These are phyloP conservation scores for Australoheros scitulus DNA, from an alignment of 2,113 vertebrate genomes.

Conservation along the genomic window DNA sequence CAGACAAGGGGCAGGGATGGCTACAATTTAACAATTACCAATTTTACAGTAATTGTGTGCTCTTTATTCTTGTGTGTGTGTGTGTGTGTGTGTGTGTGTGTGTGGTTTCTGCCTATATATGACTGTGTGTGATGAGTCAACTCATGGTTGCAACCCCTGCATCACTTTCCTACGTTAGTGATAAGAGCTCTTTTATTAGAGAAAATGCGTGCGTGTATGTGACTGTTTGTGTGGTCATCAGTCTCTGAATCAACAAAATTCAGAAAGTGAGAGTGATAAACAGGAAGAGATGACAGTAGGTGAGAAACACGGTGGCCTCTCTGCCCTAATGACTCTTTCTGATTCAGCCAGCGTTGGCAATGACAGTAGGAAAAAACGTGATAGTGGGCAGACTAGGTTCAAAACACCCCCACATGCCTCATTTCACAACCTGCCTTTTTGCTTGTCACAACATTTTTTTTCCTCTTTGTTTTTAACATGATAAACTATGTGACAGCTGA, in stretches of 20 bases:
- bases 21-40: conserved; percentile 26
- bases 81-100: background rate
- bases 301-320: conserved; percentile 16
- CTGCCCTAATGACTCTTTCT: conserved; percentile 10
- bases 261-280: conserved; percentile 25
- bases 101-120: conserved; percentile 3
- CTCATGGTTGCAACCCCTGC: conserved; percentile 16
- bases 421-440: background rate
- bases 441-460: background rate
- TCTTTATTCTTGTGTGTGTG: conserved; percentile 1
- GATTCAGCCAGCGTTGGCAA: conserved; percentile 16
- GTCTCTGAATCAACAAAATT: conserved; percentile 10
- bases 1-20: conserved; percentile 43
- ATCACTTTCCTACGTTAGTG: conserved; percentile 39
- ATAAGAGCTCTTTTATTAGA: conserved; percentile 40
- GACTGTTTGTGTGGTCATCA: background rate
- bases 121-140: conserved; percentile 41
- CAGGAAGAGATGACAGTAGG: background rate
- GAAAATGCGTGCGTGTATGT: background rate
- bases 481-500: conserved; percentile 35
- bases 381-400: conserved; percentile 1
- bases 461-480: background rate
- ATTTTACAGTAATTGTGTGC: conserved; percentile 30
- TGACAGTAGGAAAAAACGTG: conserved; percentile 38
- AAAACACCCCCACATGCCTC: background rate